These are phyloP conservation scores for Vollenhovia emeryi DNA, from an alignment of 1,140 invertebrate species.

Conservation along the genomic window DNA sequence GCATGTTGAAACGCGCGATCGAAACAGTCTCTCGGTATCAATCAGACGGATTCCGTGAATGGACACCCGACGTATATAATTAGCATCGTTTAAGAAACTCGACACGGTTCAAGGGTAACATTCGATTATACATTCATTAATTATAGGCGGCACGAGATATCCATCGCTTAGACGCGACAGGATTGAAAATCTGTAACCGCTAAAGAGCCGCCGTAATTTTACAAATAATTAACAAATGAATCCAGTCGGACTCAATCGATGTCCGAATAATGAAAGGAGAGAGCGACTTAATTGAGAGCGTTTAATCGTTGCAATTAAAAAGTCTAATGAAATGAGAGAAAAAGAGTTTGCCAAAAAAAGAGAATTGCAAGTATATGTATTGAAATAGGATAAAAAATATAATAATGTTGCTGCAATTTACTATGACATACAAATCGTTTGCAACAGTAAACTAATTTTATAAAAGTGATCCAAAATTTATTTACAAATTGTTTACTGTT, in stretches of 20 bases:
- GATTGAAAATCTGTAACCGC: not conserved
- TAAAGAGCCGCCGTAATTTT: not conserved
- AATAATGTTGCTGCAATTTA: no score
- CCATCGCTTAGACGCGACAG: not conserved
- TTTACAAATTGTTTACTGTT: no score
- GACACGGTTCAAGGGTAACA: conserved; percentile 24
- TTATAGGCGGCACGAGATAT: conserved; percentile 7
- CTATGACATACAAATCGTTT: not conserved
- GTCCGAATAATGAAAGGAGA: not conserved
- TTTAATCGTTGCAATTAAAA: no score
- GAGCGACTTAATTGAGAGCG: not conserved
- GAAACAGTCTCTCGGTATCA: not conserved
- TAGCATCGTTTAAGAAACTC: not conserved
- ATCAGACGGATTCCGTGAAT: not conserved
- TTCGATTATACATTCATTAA: conserved; percentile 48
- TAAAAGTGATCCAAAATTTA: no score
- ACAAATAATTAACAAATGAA: not conserved
- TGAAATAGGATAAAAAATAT: not conserved
- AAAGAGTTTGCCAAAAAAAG: no score
- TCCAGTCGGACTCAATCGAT: conserved; percentile 4
- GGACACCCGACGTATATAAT: not conserved
- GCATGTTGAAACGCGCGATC: not conserved
- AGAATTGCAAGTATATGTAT: no score
- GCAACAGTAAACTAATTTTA: not conserved
- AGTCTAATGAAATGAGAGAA: no score